Evolutionary conservation across 2,888 invertebrate species (phyloP).

Genomic region (Urechis unicinctus): DNA sequence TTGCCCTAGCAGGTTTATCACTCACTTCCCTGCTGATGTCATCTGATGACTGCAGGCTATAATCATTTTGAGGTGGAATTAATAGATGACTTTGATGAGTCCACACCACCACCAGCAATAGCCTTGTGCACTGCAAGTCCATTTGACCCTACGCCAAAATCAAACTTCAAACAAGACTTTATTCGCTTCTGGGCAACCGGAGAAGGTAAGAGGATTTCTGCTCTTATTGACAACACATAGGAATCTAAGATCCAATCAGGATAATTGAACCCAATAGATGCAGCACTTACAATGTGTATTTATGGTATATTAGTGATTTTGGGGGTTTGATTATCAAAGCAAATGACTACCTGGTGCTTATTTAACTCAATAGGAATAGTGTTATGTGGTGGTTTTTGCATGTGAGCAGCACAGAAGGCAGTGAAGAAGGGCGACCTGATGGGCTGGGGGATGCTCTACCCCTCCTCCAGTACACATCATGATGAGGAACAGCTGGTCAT

Average conservation of each 20-base stretch:
- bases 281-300: no score
- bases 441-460: conserved; percentile 42
- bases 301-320: no score
- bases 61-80: conserved; percentile 43
- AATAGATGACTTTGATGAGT: conserved; percentile 31
- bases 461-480: conserved; percentile 22
- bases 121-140: conserved; percentile 36
- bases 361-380: no score
- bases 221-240: no score
- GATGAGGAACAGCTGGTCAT: conserved; percentile 35
- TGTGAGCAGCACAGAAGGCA: conserved; percentile 25
- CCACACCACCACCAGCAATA: conserved; percentile 32
- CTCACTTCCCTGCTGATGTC: neutral
- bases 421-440: conserved; percentile 35
- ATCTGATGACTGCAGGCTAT: conserved; percentile 26
- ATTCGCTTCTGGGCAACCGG: conserved; percentile 39
- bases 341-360: no score
- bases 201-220: conserved; percentile 27
- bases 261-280: no score
- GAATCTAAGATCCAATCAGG: no score
- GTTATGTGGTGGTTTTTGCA: neutral
- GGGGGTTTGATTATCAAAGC: no score
- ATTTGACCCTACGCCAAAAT: conserved; percentile 26
- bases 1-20: neutral
- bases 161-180: conserved; percentile 36